Conservation (phyloP, 2,888 invertebrate species). For the Stegophylla sp. region DNA sequence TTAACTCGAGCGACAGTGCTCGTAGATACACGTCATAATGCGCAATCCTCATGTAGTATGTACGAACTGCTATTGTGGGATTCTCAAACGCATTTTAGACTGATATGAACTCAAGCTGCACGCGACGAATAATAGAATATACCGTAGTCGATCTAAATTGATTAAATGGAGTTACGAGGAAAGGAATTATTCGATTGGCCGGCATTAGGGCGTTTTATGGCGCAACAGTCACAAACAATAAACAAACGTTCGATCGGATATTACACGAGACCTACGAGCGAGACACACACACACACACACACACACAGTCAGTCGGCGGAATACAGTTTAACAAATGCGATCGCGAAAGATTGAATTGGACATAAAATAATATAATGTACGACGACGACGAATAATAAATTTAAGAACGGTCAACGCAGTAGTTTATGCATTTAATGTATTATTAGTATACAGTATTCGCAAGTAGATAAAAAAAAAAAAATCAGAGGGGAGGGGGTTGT, state of each 20-base stretch:
- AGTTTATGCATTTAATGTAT: neutral
- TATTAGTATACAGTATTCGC: too few species aligned
- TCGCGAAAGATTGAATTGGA: slow-evolving; percentile 1
- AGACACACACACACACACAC: too few species aligned
- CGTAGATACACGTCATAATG: too few species aligned
- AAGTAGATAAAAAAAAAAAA: too few species aligned
- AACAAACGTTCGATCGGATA: slow-evolving; percentile 12
- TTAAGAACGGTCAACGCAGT: neutral
- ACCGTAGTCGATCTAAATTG: neutral
- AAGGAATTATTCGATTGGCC: slow-evolving; percentile 5
- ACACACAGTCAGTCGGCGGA: neutral
- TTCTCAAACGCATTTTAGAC: neutral
- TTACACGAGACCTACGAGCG: too few species aligned
- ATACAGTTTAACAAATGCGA: neutral
- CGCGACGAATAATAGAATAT: too few species aligned
- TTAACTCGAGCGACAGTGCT: too few species aligned
- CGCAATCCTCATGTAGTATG: too few species aligned
- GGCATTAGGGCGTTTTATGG: slow-evolving; percentile 17
- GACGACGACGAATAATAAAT: neutral
- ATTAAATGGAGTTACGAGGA: slow-evolving; percentile 28
- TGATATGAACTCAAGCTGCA: too few species aligned
- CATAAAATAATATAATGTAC: neutral
- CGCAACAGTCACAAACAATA: slow-evolving; percentile 34
- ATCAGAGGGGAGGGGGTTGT: too few species aligned
- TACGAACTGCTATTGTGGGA: too few species aligned